Percentiles rank a stretch among this genome's conserved stretches.
phyloP scores from a whole-genome alignment of 2,797 vertebrate species.

The Gymnothorax reevesii region DNA sequence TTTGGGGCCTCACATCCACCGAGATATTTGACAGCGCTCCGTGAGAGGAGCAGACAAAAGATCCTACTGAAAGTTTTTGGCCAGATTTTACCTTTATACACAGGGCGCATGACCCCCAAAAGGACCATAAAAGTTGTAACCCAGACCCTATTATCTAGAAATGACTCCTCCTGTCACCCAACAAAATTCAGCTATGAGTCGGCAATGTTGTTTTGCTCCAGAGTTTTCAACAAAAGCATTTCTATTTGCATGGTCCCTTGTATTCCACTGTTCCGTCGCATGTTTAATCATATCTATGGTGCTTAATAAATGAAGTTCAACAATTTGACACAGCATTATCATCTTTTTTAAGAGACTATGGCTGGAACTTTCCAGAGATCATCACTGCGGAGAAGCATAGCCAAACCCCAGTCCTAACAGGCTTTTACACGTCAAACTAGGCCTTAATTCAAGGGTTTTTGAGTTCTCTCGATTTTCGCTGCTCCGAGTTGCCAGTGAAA shows the following conservation, averaged over 20 bases:
- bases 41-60: constrained; percentile 5
- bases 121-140: background rate
- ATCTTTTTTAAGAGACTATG: background rate
- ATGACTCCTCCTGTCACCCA: constrained; percentile 37
- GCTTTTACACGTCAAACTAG: constrained; percentile 35
- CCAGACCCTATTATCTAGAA: constrained; percentile 35
- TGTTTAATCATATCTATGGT: background rate
- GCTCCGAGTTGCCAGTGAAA: background rate
- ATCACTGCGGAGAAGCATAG: background rate
- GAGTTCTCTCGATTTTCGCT: background rate
- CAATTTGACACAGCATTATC: background rate
- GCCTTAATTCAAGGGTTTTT: background rate
- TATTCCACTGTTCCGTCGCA: background rate
- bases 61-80: background rate
- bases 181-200: constrained; percentile 34
- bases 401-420: constrained; percentile 60
- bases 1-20: background rate
- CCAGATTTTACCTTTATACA: constrained; percentile 29
- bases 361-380: too few species aligned
- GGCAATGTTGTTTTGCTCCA: background rate
- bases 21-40: background rate
- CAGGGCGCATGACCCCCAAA: constrained; percentile 48
- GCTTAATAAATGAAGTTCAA: too few species aligned
- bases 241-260: background rate
- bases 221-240: background rate